Evolutionary conservation across 2,797 vertebrate species (phyloP).

Genomic region (Bovichtus diacanthus): DNA sequence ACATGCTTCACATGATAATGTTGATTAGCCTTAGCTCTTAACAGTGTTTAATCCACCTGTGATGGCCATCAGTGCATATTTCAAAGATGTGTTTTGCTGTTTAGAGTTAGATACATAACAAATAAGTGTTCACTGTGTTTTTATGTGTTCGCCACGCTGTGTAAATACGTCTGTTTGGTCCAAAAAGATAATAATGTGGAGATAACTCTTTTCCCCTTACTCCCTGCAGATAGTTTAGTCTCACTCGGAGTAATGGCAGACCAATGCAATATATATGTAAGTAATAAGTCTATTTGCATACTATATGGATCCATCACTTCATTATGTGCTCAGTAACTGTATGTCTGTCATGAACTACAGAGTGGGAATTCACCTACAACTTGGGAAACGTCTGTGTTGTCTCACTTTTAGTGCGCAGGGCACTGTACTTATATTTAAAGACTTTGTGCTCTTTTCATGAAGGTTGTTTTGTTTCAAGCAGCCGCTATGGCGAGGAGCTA

Average conservation of each 20-base stretch:
- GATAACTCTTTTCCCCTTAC: conserved; percentile 7
- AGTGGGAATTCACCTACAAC: conserved; percentile 36
- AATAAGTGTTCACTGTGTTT: conserved; percentile 75
- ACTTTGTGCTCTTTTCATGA: conserved; percentile 16
- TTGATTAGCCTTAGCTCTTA: conserved; percentile 84
- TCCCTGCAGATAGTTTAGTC: conserved; percentile 65
- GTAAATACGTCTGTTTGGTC: conserved; percentile 76
- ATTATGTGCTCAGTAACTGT: conserved; percentile 77
- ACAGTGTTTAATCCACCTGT: conserved; percentile 81
- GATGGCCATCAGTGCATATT: conserved; percentile 80
- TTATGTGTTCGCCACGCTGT: conserved; percentile 62
- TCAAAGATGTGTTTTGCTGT: conserved; percentile 78
- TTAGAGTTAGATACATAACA: conserved; percentile 74
- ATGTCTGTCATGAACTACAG: conserved; percentile 48
- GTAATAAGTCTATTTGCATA: conserved; percentile 72
- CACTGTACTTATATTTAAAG: conserved; percentile 49
- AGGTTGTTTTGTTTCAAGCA: conserved; percentile 31
- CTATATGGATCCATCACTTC: conserved; percentile 49
- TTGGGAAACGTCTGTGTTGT: conserved; percentile 37
- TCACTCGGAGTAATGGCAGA: conserved; percentile 58
- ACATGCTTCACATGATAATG: conserved; percentile 78
- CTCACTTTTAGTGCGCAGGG: conserved; percentile 38
- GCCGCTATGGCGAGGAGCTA: conserved; percentile 1
- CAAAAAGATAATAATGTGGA: conserved; percentile 41
- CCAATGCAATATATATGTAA: conserved; percentile 83